Evolutionary conservation across 2,113 vertebrate species (phyloP), one percentile per base, ranked within the genome.

Genomic region (Orthonyx spaldingii): DNA sequence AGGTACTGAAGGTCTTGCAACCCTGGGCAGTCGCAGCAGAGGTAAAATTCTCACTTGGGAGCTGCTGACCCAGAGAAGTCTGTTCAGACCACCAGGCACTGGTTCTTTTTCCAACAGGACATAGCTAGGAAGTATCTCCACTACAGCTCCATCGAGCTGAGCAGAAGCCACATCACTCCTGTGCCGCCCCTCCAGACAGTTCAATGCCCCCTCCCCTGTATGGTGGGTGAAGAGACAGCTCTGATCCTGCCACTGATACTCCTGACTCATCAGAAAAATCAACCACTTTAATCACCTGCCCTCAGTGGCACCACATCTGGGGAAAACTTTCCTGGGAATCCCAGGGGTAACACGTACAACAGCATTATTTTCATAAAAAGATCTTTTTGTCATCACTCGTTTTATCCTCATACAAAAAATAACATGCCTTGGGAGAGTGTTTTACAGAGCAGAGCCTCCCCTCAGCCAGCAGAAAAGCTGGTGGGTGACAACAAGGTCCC

Each of bases 401-500:
- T 91, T 81, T 89, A 65, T 22, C 28, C 11, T 52, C 4, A 3
- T 0, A 3, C 2, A 3, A 89, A 84, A 71, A 78, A 0, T 32
- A 61, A 9, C 0, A 0, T 39, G 60, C 47, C 76, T 71, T 9
- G 7, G 83, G 72, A 95, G 42, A 0, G 0, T 30, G 13, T 50
- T 96, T 92, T 81, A 47, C 49, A 64, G 74, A 89, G 47, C 46
- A 26, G 52, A 85, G 52, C 61, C 96, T 96, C 89, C 44, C 90
- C 84, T 95, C 18, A 0, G 76, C 93, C 89, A 60, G 94, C 86
- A 95, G 94, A 93, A 87, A 97, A 94, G 50, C 46, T 89, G 27
- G 49, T 63, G 72, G 87, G 86, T 68, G 94, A 94, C 93, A 90
- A 86, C 69, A 96, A 94, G 87, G 78, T 93, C 95, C 81, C 79